phyloP scores from a whole-genome alignment of 1,140 invertebrate species.

The Meloidogyne exigua region DNA sequence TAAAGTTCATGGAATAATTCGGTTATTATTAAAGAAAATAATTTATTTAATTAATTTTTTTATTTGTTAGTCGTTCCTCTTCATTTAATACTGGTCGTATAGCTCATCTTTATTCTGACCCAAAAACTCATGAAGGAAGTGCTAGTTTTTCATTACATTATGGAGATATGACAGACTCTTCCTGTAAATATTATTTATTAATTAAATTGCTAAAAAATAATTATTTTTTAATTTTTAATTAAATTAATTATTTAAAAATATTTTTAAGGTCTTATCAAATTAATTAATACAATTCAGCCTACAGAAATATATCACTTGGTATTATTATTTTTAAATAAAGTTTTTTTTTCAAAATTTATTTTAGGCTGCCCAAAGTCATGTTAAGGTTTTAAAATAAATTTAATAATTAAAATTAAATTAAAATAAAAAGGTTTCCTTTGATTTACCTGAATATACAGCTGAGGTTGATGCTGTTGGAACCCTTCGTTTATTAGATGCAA shows the following conservation, averaged over 20 bases:
- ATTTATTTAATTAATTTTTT: slow-evolving; percentile 65
- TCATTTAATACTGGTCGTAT: slow-evolving; percentile 95
- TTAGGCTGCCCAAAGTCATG: slow-evolving; percentile 93
- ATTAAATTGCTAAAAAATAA: background rate
- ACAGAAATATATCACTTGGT: slow-evolving; percentile 91
- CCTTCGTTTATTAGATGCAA: slow-evolving; percentile 87
- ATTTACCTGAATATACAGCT: slow-evolving; percentile 96
- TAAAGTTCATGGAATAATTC: slow-evolving; percentile 76
- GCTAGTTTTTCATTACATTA: slow-evolving; percentile 85
- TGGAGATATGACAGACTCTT: slow-evolving; percentile 77
- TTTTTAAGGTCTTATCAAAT: slow-evolving; percentile 91
- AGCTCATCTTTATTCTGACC: slow-evolving; percentile 86
- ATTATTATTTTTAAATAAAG: background rate
- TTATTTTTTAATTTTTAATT: background rate
- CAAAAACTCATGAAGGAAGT: slow-evolving; percentile 50
- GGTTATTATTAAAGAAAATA: too few relatives aligned
- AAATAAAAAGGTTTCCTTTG: slow-evolving; percentile 78
- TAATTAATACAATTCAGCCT: slow-evolving; percentile 82
- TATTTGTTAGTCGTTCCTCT: slow-evolving; percentile 89
- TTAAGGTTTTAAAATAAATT: slow-evolving; percentile 76
- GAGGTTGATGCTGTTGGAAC: slow-evolving; percentile 98
- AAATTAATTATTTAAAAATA: slow-evolving; percentile 74
- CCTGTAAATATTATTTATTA: background rate
- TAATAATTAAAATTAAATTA: background rate
- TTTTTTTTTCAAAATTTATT: background rate